phyloP scores from a whole-genome alignment of 2,888 invertebrate species.

The Abscondita cerata region DNA sequence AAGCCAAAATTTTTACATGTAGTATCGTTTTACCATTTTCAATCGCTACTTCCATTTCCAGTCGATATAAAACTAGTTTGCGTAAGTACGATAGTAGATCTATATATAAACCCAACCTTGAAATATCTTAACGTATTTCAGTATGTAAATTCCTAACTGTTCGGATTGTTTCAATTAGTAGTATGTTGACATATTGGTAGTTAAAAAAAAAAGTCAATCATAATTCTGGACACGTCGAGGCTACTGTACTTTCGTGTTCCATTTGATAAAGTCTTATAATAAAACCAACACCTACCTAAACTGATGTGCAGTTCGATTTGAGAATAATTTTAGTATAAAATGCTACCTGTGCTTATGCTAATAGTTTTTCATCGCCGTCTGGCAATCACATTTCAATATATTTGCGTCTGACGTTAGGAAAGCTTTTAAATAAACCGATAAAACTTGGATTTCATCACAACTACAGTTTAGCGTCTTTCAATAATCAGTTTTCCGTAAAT shows the following conservation, averaged over 20 bases:
- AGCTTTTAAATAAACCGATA: constrained; percentile 34
- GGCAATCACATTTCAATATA: constrained; percentile 35
- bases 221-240: constrained; percentile 22
- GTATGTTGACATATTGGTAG: constrained; percentile 29
- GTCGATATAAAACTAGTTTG: constrained; percentile 6
- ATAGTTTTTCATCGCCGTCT: constrained; percentile 31
- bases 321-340: constrained; percentile 15
- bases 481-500: constrained; percentile 14
- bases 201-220: constrained; percentile 22
- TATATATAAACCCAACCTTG: constrained; percentile 27
- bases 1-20: constrained; percentile 2
- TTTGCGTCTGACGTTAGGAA: constrained; percentile 30
- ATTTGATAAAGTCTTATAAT: constrained; percentile 2
- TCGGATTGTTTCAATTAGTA: constrained; percentile 33
- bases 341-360: constrained; percentile 29
- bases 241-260: constrained; percentile 18
- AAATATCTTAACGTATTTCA: constrained; percentile 29
- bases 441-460: constrained; percentile 23
- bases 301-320: constrained; percentile 11
- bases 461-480: constrained; percentile 24
- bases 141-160: constrained; percentile 36
- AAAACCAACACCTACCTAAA: neutral
- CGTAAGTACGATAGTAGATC: constrained; percentile 8
- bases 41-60: neutral
- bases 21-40: neutral